A percentile compares a stretch with the other conserved stretches of the same genome.
Evolutionary conservation across 2,797 vertebrate genomes (phyloP).

Genomic region (Mionectes olivaceus): DNA sequence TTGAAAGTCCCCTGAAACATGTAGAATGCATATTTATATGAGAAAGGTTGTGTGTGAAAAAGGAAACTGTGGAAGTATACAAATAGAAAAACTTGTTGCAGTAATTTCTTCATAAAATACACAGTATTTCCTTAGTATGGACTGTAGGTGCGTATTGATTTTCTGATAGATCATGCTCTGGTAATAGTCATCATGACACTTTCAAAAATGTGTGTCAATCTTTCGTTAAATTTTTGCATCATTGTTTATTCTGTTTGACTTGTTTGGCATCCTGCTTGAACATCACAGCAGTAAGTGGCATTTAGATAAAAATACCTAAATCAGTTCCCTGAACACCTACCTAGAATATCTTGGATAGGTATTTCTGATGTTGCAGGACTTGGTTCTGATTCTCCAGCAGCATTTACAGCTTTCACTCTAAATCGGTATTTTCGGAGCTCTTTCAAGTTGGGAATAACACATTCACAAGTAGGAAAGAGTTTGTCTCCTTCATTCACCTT

Average conservation of each 20-base stretch:
- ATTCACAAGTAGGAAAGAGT: conserved; percentile 89
- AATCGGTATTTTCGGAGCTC: conserved; percentile 93
- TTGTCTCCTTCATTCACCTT: conserved; percentile 89
- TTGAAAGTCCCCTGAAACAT: neutral
- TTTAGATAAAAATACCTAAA: neutral
- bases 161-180: neutral
- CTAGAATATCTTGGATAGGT: conserved; percentile 89
- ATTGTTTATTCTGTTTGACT: neutral
- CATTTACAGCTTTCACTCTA: conserved; percentile 95
- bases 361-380: conserved; percentile 92
- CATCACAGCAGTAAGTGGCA: neutral
- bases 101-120: neutral
- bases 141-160: neutral
- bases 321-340: conserved; percentile 74
- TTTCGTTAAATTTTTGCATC: neutral
- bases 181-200: neutral
- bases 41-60: neutral
- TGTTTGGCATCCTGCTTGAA: neutral
- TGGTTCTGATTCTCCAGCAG: conserved; percentile 95
- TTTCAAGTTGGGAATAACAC: conserved; percentile 90
- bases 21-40: neutral
- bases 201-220: neutral
- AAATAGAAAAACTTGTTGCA: neutral
- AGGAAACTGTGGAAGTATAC: neutral
- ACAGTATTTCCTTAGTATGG: neutral